Conservation (phyloP, 2,888 invertebrate genomes). For the Pollenia angustigena region DNA sequence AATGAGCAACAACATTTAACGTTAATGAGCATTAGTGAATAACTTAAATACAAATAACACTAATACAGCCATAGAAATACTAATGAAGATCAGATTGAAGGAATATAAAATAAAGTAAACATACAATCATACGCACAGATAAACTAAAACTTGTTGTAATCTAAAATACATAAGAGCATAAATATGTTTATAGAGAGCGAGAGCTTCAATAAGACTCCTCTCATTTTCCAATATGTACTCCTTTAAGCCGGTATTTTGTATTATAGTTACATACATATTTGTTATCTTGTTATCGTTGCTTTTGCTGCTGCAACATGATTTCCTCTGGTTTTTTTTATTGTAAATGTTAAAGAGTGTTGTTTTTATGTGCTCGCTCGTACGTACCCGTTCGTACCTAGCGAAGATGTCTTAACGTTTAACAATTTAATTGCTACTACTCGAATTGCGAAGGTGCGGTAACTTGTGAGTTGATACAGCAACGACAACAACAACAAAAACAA, state of each 20-base stretch:
- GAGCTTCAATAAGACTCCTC: slow-evolving; percentile 4
- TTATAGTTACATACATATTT: slow-evolving; percentile 15
- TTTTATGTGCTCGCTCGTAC: neutral
- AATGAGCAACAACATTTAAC: slow-evolving; percentile 3
- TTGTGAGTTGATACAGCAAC: slow-evolving; percentile 49
- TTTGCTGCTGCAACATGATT: neutral
- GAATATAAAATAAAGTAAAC: neutral
- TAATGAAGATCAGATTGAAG: slow-evolving; percentile 43
- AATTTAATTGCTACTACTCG: slow-evolving; percentile 63
- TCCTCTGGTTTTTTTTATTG: neutral
- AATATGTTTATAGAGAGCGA: neutral
- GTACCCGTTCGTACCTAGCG: slow-evolving; percentile 3
- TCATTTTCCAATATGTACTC: slow-evolving; percentile 40
- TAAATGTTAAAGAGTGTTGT: slow-evolving; percentile 23
- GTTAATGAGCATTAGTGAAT: slow-evolving; percentile 21
- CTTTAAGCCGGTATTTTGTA: slow-evolving; percentile 66
- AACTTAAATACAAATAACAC: neutral
- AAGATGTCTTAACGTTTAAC: slow-evolving; percentile 65
- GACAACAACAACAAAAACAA: slow-evolving; percentile 6
- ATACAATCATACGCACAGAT: neutral
- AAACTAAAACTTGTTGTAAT: slow-evolving; percentile 26
- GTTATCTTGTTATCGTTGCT: slow-evolving; percentile 6
- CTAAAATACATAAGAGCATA: neutral
- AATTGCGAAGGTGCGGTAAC: slow-evolving; percentile 61
- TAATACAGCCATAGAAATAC: neutral